These are phyloP conservation scores for Chymomyza fuscimana DNA, from an alignment of 2,888 invertebrate genomes.

Conservation along the genomic window DNA sequence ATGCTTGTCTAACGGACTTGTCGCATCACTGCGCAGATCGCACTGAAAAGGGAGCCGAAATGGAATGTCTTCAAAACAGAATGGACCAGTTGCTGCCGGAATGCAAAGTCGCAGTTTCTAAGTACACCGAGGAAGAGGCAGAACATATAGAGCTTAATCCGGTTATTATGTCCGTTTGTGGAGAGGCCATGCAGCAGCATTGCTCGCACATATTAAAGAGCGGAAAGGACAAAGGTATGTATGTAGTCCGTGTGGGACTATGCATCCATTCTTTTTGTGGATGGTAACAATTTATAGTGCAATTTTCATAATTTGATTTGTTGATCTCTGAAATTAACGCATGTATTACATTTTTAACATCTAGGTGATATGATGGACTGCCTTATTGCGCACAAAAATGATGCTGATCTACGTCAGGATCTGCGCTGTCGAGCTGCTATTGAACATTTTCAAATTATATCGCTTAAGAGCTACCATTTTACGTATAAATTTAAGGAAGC, in stretches of 20 bases:
- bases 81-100: constrained; percentile 84
- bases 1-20: constrained; percentile 92
- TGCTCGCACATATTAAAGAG: constrained; percentile 86
- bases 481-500: constrained; percentile 96
- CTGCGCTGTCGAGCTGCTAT: constrained; percentile 94
- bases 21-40: constrained; percentile 90
- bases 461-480: constrained; percentile 95
- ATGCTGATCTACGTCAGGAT: constrained; percentile 88
- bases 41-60: constrained; percentile 93
- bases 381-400: constrained; percentile 94
- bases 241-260: background rate
- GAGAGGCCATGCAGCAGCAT: constrained; percentile 87
- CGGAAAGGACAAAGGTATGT: constrained; percentile 85
- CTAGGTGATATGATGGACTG: constrained; percentile 95
- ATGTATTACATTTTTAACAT: too few species aligned
- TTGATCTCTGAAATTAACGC: too few species aligned
- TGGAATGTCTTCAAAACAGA: constrained; percentile 93
- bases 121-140: constrained; percentile 94
- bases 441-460: constrained; percentile 97
- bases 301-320: too few species aligned
- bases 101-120: constrained; percentile 88
- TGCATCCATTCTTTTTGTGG: too few species aligned
- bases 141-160: constrained; percentile 94
- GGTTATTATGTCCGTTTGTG: constrained; percentile 90
- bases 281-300: too few species aligned